These are phyloP conservation scores for Abscondita cerata DNA, from an alignment of 2,888 invertebrate genomes.

Conservation along the genomic window DNA sequence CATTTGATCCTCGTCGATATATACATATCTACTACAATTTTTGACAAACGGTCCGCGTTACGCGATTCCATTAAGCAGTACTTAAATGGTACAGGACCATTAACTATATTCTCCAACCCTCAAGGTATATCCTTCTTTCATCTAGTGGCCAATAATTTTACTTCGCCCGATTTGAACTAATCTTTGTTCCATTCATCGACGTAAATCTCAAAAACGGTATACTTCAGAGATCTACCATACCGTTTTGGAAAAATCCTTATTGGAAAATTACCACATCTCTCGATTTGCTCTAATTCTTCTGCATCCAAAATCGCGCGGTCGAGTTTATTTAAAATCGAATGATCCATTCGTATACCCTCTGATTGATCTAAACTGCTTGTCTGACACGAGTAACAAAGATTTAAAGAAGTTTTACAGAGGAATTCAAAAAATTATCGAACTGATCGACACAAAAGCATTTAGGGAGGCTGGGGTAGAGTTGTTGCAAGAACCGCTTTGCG, in stretches of 20 bases:
- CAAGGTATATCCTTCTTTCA: no score
- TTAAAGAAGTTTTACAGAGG: conserved; percentile 66
- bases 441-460: conserved; percentile 63
- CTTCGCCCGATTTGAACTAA: conserved; percentile 38
- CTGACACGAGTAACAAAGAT: conserved; percentile 65
- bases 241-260: background rate
- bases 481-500: conserved; percentile 60
- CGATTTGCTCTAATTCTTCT: conserved; percentile 38
- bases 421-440: conserved; percentile 55
- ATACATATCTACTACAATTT: no score
- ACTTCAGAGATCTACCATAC: background rate
- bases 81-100: no score
- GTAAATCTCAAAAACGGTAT: conserved; percentile 5
- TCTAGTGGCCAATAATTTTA: no score
- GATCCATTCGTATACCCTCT: conserved; percentile 47
- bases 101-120: no score
- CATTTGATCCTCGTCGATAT: no score
- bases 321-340: conserved; percentile 43
- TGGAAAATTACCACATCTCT: background rate
- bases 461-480: conserved; percentile 55
- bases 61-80: no score
- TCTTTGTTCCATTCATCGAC: conserved; percentile 24
- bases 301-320: conserved; percentile 47
- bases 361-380: conserved; percentile 45
- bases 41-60: no score